phyloP scores from a whole-genome alignment of 1,140 invertebrate species.

The Drosophila varians region DNA sequence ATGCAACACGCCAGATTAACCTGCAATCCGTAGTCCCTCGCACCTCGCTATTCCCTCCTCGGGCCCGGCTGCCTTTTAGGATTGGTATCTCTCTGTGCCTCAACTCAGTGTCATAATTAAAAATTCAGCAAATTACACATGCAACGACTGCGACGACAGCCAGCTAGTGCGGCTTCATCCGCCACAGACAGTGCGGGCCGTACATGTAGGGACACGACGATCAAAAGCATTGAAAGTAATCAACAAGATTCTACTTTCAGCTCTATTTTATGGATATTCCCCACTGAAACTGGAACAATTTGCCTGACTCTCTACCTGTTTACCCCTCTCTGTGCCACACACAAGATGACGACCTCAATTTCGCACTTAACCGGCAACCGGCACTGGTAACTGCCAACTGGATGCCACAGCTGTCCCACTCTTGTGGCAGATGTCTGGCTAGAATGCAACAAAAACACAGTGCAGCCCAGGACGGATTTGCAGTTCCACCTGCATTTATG shows the following conservation, averaged over 20 bases:
- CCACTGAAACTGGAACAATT: not conserved
- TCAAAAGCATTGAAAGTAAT: not conserved
- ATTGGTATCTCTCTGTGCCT: conserved; percentile 27
- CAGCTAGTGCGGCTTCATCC: conserved; percentile 11
- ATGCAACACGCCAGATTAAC: conserved; percentile 46
- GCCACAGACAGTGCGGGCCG: not conserved
- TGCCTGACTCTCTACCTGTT: not conserved
- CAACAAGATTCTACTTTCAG: not conserved
- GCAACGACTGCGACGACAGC: conserved; percentile 52
- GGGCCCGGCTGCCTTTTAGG: conserved; percentile 6
- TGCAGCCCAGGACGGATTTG: too few relatives aligned
- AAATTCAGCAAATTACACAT: conserved; percentile 74
- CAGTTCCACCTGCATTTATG: conserved; percentile 26
- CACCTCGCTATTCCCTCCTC: too few relatives aligned
- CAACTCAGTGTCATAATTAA: conserved; percentile 69
- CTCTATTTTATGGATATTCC: not conserved
- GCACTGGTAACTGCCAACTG: conserved; percentile 6
- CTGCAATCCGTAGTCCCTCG: conserved; percentile 22
- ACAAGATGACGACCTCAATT: conserved; percentile 63
- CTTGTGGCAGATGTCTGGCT: conserved; percentile 36
- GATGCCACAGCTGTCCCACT: conserved; percentile 24
- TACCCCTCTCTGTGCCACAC: conserved; percentile 2
- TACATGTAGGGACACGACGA: not conserved
- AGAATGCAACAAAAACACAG: not conserved
- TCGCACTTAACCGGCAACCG: conserved; percentile 55